These are phyloP conservation scores for Aphyosemion australe DNA, from an alignment of 2,113 vertebrate species.

Conservation along the genomic window DNA sequence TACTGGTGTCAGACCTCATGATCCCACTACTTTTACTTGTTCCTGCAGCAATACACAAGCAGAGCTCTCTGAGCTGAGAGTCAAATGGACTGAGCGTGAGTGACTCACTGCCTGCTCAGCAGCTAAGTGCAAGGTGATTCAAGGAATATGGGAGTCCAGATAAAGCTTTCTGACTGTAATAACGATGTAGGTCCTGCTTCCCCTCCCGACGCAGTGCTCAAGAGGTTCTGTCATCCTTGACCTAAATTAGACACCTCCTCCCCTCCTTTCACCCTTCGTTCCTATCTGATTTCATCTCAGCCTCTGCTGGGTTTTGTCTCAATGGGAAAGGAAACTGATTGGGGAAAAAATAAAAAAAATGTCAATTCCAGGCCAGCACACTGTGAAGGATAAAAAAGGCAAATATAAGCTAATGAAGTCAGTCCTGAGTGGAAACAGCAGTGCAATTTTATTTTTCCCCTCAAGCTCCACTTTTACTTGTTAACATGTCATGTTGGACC, in stretches of 20 bases:
- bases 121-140: conserved; percentile 42
- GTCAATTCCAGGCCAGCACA: conserved; percentile 43
- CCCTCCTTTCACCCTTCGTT: conserved; percentile 15
- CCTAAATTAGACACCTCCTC: conserved; percentile 50
- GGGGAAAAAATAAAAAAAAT: conserved; percentile 31
- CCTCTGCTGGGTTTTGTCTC: conserved; percentile 48
- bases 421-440: conserved; percentile 44
- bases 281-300: conserved; percentile 49
- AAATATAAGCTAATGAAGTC: conserved; percentile 62
- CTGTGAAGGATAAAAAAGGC: conserved; percentile 38
- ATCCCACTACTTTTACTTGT: too few relatives aligned
- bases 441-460: conserved; percentile 5
- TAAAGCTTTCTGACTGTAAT: conserved; percentile 23
- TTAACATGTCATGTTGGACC: conserved; percentile 53
- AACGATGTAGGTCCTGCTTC: conserved; percentile 28
- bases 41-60: too few relatives aligned
- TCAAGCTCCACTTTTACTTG: conserved; percentile 42
- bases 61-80: too few relatives aligned
- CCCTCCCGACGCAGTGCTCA: conserved; percentile 10
- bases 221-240: conserved; percentile 57
- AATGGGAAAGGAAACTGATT: conserved; percentile 32
- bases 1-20: too few relatives aligned
- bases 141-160: conserved; percentile 17
- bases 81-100: too few relatives aligned
- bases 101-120: not conserved